Evolutionary conservation across 2,797 vertebrate species (phyloP), one percentile per base, ranked within the genome.

Genomic region (Hippoglossus hippoglossus): DNA sequence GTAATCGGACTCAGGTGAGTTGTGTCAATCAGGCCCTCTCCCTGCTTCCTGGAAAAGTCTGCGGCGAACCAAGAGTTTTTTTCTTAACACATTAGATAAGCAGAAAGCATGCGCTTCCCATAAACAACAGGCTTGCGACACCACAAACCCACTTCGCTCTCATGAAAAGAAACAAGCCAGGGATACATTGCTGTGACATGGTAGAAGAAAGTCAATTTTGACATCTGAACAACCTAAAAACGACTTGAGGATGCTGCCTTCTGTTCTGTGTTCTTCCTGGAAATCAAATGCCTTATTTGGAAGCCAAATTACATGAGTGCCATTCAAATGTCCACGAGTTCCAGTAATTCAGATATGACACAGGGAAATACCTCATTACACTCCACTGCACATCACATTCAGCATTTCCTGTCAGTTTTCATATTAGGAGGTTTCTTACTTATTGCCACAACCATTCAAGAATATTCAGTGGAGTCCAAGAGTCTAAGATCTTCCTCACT

Each of bases 1-100:
- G 60, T 71, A 78, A 85, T 90, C 73, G 86, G 86, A 89, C 77
- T 87, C 88, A 91, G 91, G 92, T 93, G 82, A 90, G 75, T 62
- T 57, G 22, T 55, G 77, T 90, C 67, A 81, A 64, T 3, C 54
- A 74, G 55, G 60, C 50, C 31, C 57, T 80, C 51, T 83, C 71
- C 68, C 34, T 80, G 44, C 60, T 92, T 93, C 91, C 90, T 79
- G 89, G 90, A 93, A 93, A 75, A 76, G 72, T 64, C 25, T 59
- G 63, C 56, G 68, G 61, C 69, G 82, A 77, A 69, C 49, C 3
- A 22, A 66, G 4, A 22, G 2, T 65, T 76, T 77, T 76, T 82
- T 78, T 80, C 46, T 81, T 49, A 73, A 86, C 71, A 76, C 63
- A 66, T 68, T 71, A 88, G 72, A 83, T 75, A 86, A 84, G 54